A percentile compares a stretch with the other conserved stretches of the same genome.
These are phyloP conservation scores for Phrynocephalus guinanensis DNA, from an alignment of 2,797 vertebrate species.

Conservation along the genomic window DNA sequence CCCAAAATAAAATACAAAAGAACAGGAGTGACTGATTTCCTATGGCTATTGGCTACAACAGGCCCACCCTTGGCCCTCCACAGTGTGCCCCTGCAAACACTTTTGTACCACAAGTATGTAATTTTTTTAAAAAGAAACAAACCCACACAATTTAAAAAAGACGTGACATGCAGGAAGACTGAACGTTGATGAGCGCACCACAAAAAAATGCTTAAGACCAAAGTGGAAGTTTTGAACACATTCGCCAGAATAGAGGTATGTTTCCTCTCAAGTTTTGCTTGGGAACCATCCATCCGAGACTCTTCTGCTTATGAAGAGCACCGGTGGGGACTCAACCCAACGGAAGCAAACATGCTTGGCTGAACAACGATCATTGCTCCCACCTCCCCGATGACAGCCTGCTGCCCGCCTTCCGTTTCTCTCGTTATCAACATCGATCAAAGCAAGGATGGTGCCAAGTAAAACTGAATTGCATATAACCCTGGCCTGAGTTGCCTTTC, in stretches of 20 bases:
- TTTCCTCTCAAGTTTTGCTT: conserved; percentile 50
- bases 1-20: background rate
- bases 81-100: background rate
- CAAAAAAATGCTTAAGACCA: conserved; percentile 2
- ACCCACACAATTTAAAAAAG: background rate
- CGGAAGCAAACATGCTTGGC: conserved; percentile 37
- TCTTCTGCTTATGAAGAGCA: conserved; percentile 23
- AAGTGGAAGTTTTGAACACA: background rate
- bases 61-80: background rate
- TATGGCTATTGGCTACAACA: background rate
- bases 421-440: conserved; percentile 37
- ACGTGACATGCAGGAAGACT: conserved; percentile 16
- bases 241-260: background rate
- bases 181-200: background rate
- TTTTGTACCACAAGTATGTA: background rate
- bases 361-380: conserved; percentile 33
- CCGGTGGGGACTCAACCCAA: background rate
- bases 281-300: conserved; percentile 22
- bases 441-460: conserved; percentile 58
- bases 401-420: background rate
- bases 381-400: conserved; percentile 16
- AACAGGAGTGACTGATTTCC: background rate
- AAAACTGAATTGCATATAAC: conserved; percentile 63
- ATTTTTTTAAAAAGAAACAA: background rate
- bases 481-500: conserved; percentile 51